These are phyloP conservation scores for Crotalus tigris DNA, from an alignment of 2,113 vertebrate species.

Conservation along the genomic window DNA sequence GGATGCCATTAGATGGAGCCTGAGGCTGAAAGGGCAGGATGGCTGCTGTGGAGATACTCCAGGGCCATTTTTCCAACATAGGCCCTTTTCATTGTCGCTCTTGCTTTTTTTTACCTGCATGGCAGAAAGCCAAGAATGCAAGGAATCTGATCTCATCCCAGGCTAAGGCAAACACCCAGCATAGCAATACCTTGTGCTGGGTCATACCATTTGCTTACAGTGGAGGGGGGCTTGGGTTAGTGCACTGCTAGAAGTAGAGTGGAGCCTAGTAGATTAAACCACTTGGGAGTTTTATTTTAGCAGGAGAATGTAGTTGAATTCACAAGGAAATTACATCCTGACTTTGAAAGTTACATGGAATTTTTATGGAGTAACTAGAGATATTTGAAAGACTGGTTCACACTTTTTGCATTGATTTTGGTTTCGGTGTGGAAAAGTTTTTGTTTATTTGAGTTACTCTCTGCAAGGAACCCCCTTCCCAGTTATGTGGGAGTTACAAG, in stretches of 20 bases:
- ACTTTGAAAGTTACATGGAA: not conserved
- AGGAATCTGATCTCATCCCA: constrained; percentile 27
- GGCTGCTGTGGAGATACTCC: not conserved
- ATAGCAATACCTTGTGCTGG: constrained; percentile 4
- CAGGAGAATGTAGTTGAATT: not conserved
- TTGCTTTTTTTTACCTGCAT: constrained; percentile 2
- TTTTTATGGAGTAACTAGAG: not conserved
- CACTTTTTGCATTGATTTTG: not conserved
- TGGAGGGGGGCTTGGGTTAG: not conserved
- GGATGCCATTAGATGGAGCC: not conserved
- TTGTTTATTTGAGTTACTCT: not conserved
- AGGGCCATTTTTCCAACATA: not conserved
- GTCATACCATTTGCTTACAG: not conserved
- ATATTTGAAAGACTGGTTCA: not conserved
- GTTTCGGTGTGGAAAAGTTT: not conserved
- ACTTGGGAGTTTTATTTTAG: not conserved
- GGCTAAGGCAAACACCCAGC: constrained; percentile 8
- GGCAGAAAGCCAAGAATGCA: constrained; percentile 23
- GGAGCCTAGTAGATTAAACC: not conserved
- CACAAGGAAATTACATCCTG: not conserved
- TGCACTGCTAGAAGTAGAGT: not conserved
- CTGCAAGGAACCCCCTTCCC: not conserved
- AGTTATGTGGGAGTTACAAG: not conserved
- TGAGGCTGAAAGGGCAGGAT: not conserved
- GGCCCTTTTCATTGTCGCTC: not conserved